Evolutionary conservation across 2,113 vertebrate species (phyloP), one percentile per base, ranked within the genome.

Genomic region (Alethe diademata): DNA sequence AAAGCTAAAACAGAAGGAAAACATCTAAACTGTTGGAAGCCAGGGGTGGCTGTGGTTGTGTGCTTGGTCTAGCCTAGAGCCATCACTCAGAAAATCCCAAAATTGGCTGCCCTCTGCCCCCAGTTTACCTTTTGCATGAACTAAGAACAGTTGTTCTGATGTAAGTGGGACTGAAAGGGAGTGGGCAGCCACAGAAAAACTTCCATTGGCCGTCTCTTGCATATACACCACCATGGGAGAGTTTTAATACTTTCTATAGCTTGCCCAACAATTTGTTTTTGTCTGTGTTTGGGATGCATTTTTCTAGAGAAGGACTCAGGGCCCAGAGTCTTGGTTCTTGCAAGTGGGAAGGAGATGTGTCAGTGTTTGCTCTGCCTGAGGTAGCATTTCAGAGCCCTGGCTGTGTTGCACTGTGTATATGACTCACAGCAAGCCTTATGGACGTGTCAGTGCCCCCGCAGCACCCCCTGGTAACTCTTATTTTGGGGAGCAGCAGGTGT

Each of bases 401-500:
- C 54, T 53, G 29, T n/a, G 16, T 36, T 40, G 19, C 31, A 3
- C 11, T 53, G 25, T 61, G 26, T 43, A 0, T 12, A 0, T 40
- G 71, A 51, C 36, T 81, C 78, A 9, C 5, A 31, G 42, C 24
- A 19, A 26, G 42, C 5, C 1, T 81, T 73, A 29, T 1, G 19
- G 60, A 23, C 0, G 0, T 73, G 47, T 19, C 71, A 17, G 1
- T 1, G 1, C 26, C 36, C 70, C 38, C 3, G 0, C 65, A 82
- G 78, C 8, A 6, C 42, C 36, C 12, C 31, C 82, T 40, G 36
- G 48, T 45, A 31, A 26, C 56, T 48, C 36, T 33, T 5, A 7
- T 28, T 16, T 23, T 3, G 9, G 29, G 61, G 42, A 81, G 56
- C 5, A 1, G 58, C 54, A 12, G 47, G 47, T 12, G 12, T 7